A percentile compares a stretch with the other conserved stretches of the same genome.
Conservation (phyloP, 2,888 invertebrate genomes). For the Vanessa cardui region DNA sequence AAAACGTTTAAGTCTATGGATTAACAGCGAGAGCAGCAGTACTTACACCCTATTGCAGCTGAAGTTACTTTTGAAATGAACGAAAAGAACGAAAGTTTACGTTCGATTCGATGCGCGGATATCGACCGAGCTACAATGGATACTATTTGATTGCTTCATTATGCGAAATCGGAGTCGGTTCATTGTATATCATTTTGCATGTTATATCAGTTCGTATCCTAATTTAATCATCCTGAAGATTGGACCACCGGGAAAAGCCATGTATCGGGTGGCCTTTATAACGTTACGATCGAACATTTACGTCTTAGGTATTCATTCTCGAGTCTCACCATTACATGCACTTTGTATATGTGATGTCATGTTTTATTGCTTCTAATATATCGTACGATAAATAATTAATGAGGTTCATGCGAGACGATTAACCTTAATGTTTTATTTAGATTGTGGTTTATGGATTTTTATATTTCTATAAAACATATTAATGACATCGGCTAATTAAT, state of each 20-base stretch:
- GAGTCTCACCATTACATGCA: slow-evolving; percentile 13
- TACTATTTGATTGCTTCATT: slow-evolving; percentile 81
- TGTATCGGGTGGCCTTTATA: slow-evolving; percentile 67
- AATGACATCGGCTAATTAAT: slow-evolving; percentile 34
- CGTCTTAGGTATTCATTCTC: slow-evolving; percentile 57
- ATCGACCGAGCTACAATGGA: slow-evolving; percentile 63
- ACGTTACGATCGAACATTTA: slow-evolving; percentile 67
- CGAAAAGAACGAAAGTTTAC: slow-evolving; percentile 25
- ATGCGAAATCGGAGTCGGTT: slow-evolving; percentile 72
- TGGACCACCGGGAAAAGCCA: slow-evolving; percentile 76
- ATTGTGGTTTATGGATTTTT: slow-evolving; percentile 31
- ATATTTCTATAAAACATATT: slow-evolving; percentile 32
- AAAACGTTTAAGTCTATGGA: slow-evolving; percentile 38
- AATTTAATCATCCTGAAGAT: slow-evolving; percentile 82
- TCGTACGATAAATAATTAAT: slow-evolving; percentile 34
- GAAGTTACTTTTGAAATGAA: slow-evolving; percentile 18
- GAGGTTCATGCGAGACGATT: slow-evolving; percentile 31
- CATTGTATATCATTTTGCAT: slow-evolving; percentile 81
- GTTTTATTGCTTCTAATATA: slow-evolving; percentile 31
- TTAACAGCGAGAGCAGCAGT: not conserved
- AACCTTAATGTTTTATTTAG: slow-evolving; percentile 28
- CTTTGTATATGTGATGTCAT: slow-evolving; percentile 13
- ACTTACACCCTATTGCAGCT: slow-evolving; percentile 15
- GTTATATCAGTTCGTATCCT: slow-evolving; percentile 78
- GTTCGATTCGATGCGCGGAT: slow-evolving; percentile 43